phyloP scores from a whole-genome alignment of 1,140 invertebrate species.

The Pachyrhynchus sulphureomaculatus region DNA sequence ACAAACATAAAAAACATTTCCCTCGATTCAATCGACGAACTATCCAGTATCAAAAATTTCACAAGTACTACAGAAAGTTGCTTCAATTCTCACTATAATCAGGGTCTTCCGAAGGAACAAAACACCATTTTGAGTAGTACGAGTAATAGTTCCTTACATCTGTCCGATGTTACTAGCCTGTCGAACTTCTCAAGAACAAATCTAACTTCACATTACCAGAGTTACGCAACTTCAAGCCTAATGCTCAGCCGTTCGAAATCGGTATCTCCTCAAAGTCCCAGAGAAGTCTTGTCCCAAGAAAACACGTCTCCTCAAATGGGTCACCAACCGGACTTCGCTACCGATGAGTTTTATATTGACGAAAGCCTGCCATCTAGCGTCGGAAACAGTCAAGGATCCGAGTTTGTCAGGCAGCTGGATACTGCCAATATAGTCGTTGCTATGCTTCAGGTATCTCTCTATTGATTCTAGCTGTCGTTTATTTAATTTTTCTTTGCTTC shows the following conservation, averaged over 20 bases:
- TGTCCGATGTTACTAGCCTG: conserved; percentile 9
- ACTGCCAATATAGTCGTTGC: conserved; percentile 66
- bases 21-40: conserved; percentile 47
- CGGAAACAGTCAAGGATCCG: conserved; percentile 54
- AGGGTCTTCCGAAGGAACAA: conserved; percentile 21
- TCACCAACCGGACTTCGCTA: conserved; percentile 64
- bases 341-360: conserved; percentile 83
- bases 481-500: conserved; percentile 23
- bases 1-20: conserved; percentile 49
- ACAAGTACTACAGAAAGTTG: conserved; percentile 45
- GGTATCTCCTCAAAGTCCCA: conserved; percentile 45
- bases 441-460: conserved; percentile 61
- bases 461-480: conserved; percentile 13
- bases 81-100: conserved; percentile 48
- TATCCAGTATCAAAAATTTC: conserved; percentile 46
- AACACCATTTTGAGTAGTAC: conserved; percentile 2
- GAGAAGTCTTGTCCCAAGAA: conserved; percentile 39
- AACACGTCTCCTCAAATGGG: conserved; percentile 39
- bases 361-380: conserved; percentile 72
- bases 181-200: conserved; percentile 1
- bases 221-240: conserved; percentile 25
- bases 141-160: conserved; percentile 16
- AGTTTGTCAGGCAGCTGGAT: conserved; percentile 54
- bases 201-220: conserved; percentile 13
- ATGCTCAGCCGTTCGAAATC: conserved; percentile 44